phyloP scores from a whole-genome alignment of 1,140 invertebrate species.

The Heliconius nattereri region DNA sequence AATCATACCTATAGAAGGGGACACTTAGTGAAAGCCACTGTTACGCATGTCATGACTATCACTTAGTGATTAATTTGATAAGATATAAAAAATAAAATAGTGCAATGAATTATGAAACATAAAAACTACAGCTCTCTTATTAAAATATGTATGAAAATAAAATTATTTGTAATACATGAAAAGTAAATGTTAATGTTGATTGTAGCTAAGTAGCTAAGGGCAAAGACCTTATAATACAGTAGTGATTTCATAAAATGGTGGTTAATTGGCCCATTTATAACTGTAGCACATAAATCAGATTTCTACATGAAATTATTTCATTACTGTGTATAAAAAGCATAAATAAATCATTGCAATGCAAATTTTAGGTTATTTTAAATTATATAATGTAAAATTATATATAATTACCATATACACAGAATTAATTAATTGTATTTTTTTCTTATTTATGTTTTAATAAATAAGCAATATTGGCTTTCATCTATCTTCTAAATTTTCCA shows the following conservation, averaged over 20 bases:
- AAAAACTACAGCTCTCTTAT: neutral
- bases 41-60: conserved; percentile 4
- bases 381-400: neutral
- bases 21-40: neutral
- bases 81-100: conserved; percentile 19
- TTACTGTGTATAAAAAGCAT: neutral
- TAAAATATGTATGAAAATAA: neutral
- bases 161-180: conserved; percentile 4
- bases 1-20: neutral
- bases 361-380: conserved; percentile 11
- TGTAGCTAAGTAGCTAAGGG: conserved; percentile 29
- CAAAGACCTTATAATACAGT: conserved; percentile 37
- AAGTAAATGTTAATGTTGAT: conserved; percentile 31
- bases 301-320: neutral
- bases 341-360: conserved; percentile 9
- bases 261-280: conserved; percentile 40
- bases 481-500: too few relatives aligned
- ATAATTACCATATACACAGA: neutral
- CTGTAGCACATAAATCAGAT: conserved; percentile 18
- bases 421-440: neutral
- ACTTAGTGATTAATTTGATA: conserved; percentile 13
- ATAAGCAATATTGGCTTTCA: too few relatives aligned
- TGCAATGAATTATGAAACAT: neutral
- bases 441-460: neutral
- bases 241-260: conserved; percentile 38